Evolutionary conservation across 2,113 vertebrate species (phyloP).

Genomic region (Gulo gulo): DNA sequence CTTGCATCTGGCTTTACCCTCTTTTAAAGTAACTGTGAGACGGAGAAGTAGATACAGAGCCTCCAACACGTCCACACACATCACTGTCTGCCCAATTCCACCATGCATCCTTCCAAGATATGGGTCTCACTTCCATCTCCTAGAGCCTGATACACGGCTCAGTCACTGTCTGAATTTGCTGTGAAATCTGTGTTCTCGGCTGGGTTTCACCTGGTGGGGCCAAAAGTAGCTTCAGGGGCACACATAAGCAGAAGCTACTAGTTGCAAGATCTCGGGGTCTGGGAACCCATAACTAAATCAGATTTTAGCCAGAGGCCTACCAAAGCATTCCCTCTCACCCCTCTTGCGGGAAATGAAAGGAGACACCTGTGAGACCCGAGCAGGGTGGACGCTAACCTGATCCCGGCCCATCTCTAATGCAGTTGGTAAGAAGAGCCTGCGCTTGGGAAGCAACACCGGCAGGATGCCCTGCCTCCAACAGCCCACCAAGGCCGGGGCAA

Average conservation of each 20-base stretch:
- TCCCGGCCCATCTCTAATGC: background rate
- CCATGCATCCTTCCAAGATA: background rate
- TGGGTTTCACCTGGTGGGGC: background rate
- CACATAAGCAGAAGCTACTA: background rate
- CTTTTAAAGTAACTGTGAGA: background rate
- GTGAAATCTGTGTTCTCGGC: background rate
- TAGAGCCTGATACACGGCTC: background rate
- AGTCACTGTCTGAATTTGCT: background rate
- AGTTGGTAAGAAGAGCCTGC: background rate
- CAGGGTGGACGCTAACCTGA: background rate
- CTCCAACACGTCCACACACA: background rate
- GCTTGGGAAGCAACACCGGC: background rate
- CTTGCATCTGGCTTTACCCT: background rate
- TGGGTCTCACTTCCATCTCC: background rate
- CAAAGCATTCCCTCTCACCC: background rate
- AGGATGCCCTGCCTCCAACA: background rate
- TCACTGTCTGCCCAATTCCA: background rate
- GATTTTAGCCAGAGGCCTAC: background rate
- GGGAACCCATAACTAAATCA: background rate
- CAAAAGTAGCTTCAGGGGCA: background rate
- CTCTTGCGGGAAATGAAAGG: background rate
- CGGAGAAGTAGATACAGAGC: background rate
- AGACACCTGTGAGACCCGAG: background rate
- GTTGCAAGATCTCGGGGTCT: constrained; percentile 3
- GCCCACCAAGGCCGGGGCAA: background rate